Conservation (phyloP, 2,113 vertebrate genomes). For the Mystacornis crossleyi region DNA sequence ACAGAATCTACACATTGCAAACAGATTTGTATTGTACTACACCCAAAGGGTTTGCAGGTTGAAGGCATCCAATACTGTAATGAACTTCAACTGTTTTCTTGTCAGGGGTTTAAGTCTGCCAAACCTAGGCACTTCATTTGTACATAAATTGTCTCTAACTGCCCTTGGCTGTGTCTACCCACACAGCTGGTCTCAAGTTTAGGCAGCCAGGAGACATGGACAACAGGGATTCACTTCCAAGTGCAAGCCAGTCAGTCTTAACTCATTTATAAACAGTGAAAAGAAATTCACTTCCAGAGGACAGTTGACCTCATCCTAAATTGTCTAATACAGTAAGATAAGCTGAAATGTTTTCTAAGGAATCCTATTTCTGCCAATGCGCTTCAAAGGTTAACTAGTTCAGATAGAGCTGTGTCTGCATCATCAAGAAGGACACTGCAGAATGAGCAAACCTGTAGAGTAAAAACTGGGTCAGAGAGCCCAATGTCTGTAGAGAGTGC, state of each 20-base stretch:
- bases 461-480: neutral
- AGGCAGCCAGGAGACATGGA: neutral
- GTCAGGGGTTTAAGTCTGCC: neutral
- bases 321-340: neutral
- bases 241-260: rapidly evolving
- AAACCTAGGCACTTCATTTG: neutral
- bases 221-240: neutral
- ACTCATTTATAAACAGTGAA: neutral
- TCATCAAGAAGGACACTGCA: neutral
- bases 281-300: neutral
- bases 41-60: neutral
- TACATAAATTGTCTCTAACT: neutral
- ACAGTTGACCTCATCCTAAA: neutral
- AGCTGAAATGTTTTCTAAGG: neutral
- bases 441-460: neutral
- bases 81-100: neutral
- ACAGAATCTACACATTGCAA: neutral
- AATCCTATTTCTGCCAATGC: neutral
- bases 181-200: neutral
- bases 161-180: neutral
- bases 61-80: neutral
- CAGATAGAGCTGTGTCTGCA: neutral
- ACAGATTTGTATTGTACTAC: neutral
- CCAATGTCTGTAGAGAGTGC: neutral
- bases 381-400: neutral